Evolutionary conservation across 2,113 vertebrate genomes (phyloP).

Genomic region (Chaetops frenatus): DNA sequence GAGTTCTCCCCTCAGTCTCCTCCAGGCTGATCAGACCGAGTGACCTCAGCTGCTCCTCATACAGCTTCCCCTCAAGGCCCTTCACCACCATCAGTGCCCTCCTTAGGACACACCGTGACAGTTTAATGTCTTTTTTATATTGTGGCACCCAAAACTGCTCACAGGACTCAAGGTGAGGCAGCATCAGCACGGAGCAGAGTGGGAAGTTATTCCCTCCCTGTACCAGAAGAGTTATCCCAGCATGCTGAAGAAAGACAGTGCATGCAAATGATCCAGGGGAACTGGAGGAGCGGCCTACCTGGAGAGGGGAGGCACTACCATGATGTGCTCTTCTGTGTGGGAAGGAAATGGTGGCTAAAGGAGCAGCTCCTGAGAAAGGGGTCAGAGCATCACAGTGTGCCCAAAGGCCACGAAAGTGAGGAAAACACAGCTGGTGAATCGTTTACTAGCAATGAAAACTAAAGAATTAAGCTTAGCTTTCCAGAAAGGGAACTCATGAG

Average conservation of each 20-base stretch:
- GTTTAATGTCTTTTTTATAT: neutral
- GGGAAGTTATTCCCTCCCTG: neutral
- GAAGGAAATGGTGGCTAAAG: neutral
- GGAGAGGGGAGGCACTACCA: rapidly evolving
- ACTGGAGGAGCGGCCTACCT: neutral
- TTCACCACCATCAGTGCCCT: neutral
- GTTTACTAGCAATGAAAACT: neutral
- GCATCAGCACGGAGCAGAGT: rapidly evolving
- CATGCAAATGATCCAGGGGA: neutral
- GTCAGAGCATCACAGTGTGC: neutral
- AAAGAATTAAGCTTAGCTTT: neutral
- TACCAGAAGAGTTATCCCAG: neutral
- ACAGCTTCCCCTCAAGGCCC: rapidly evolving
- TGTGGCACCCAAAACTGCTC: neutral
- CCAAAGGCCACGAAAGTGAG: neutral
- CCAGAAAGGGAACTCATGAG: rapidly evolving
- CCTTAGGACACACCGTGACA: neutral
- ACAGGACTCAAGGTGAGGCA: neutral
- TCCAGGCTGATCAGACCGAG: neutral
- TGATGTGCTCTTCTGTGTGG: rapidly evolving
- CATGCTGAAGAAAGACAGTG: neutral
- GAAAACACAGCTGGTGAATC: neutral
- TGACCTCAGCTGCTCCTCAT: rapidly evolving
- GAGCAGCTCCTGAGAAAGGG: neutral
- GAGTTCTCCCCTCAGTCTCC: neutral